Evolutionary conservation across 2,113 vertebrate species (phyloP).

Genomic region (Symphodus melops): DNA sequence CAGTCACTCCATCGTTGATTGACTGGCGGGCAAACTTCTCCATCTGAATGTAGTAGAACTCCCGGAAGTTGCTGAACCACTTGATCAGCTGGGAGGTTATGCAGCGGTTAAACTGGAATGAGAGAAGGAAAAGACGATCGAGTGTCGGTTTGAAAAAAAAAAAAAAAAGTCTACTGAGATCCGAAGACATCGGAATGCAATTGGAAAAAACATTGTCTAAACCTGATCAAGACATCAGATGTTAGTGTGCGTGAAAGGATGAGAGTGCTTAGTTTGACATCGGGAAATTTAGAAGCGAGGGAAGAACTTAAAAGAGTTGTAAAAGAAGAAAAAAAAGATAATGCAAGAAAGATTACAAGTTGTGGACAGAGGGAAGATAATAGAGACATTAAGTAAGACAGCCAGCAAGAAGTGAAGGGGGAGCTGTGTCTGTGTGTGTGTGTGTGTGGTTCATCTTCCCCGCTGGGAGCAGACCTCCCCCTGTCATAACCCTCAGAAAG

Average conservation of each 20-base stretch:
- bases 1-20: constrained; percentile 96
- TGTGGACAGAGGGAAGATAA: constrained; percentile 59
- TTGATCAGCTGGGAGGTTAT: constrained; percentile 99
- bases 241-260: constrained; percentile 67
- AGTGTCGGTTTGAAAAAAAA: not conserved
- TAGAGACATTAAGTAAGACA: constrained; percentile 79
- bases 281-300: constrained; percentile 29
- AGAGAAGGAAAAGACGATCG: constrained; percentile 1
- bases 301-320: constrained; percentile 9
- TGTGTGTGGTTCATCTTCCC: constrained; percentile 69
- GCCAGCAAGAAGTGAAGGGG: constrained; percentile 75
- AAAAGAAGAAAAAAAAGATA: constrained; percentile 41
- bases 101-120: constrained; percentile 97
- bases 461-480: constrained; percentile 73
- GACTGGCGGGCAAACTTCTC: constrained; percentile 98
- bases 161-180: not conserved
- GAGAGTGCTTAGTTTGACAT: constrained; percentile 39
- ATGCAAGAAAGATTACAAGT: constrained; percentile 41
- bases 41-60: constrained; percentile 99
- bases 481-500: constrained; percentile 76
- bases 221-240: constrained; percentile 66
- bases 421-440: constrained; percentile 62
- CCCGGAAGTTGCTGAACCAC: constrained; percentile 99
- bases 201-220: not conserved
- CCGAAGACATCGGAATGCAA: too few relatives aligned